phyloP scores from a whole-genome alignment of 2,888 invertebrate species.

The Drosophila algonquin region DNA sequence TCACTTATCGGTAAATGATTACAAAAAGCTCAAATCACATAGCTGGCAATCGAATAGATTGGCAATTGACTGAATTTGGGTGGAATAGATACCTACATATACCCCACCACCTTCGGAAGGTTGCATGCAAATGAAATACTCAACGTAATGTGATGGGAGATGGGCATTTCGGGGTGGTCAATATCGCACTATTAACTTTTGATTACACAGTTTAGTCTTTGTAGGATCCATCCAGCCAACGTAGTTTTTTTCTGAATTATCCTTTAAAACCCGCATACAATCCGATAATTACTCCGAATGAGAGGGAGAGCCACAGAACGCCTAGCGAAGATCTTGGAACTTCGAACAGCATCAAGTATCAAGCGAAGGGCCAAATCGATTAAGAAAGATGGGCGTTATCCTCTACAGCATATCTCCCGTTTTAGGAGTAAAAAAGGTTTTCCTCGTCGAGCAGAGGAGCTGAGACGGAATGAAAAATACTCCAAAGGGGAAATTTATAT shows the following conservation, averaged over 20 bases:
- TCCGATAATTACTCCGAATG: too few relatives aligned
- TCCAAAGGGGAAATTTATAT: not conserved
- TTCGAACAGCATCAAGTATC: not conserved
- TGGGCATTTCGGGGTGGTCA: not conserved
- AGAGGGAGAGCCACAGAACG: not conserved
- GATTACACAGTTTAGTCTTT: slow-evolving; percentile 62
- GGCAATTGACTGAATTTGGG: slow-evolving; percentile 2
- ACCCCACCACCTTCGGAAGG: too few relatives aligned
- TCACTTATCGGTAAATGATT: slow-evolving; percentile 35
- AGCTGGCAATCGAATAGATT: slow-evolving; percentile 7
- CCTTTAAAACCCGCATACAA: too few relatives aligned
- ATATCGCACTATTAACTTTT: slow-evolving; percentile 61
- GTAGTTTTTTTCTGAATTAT: slow-evolving; percentile 10
- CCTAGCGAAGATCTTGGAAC: not conserved
- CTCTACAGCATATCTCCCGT: not conserved
- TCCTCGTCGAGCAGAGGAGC: not conserved
- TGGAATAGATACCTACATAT: slow-evolving; percentile 1
- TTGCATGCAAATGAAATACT: not conserved
- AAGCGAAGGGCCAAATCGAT: not conserved
- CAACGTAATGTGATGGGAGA: too few relatives aligned
- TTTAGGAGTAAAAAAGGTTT: not conserved
- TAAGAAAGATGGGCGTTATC: not conserved
- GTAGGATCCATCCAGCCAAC: slow-evolving; percentile 49
- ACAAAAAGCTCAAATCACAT: not conserved
- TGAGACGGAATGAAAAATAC: not conserved